These are phyloP conservation scores for Otocyon megalotis DNA, from an alignment of 2,113 vertebrate species.

Conservation along the genomic window DNA sequence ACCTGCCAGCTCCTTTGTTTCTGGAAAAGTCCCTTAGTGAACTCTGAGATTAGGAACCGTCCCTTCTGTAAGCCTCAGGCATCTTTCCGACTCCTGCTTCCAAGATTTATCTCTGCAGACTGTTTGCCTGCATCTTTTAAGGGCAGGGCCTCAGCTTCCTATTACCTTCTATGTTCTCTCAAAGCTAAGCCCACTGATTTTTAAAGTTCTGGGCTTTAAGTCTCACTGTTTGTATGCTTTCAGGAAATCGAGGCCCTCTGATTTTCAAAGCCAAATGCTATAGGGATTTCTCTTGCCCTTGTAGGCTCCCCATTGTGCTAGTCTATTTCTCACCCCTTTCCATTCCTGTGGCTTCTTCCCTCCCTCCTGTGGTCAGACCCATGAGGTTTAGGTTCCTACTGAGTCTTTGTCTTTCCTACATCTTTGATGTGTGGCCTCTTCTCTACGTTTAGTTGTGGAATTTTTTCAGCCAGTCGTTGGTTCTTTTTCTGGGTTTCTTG, in stretches of 20 bases:
- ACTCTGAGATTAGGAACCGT: not conserved
- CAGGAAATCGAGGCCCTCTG: not conserved
- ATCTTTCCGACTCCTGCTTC: not conserved
- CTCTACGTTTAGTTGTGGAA: not conserved
- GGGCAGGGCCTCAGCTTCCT: not conserved
- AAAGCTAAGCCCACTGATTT: not conserved
- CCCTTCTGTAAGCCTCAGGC: not conserved
- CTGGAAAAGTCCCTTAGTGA: not conserved
- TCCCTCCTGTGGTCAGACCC: not conserved
- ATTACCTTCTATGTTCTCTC: not conserved
- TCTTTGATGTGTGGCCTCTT: not conserved
- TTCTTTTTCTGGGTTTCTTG: not conserved
- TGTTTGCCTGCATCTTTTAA: not conserved
- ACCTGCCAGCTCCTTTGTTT: not conserved
- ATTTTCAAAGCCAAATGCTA: not conserved
- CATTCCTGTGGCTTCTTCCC: not conserved
- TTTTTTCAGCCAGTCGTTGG: not conserved
- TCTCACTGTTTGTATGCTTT: not conserved
- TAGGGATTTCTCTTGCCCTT: not conserved
- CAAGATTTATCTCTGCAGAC: not conserved
- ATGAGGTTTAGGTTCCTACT: not conserved
- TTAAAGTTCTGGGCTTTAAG: not conserved
- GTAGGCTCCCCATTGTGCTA: not conserved
- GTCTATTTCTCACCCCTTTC: not conserved
- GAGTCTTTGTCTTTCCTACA: not conserved